These are phyloP conservation scores for Metopolophium dirhodum DNA, from an alignment of 1,140 invertebrate genomes.

Conservation along the genomic window DNA sequence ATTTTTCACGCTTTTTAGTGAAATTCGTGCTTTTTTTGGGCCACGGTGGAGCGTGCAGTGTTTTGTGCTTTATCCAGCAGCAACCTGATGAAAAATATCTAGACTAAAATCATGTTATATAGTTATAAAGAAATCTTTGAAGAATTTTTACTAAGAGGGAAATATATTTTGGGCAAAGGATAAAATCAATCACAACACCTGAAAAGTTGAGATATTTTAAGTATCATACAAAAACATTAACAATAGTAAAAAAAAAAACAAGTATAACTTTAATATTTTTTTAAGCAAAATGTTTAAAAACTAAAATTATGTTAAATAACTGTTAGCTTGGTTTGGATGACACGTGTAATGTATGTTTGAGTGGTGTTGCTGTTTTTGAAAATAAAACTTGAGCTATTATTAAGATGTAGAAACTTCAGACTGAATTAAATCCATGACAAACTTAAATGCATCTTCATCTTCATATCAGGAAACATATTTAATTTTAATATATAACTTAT, in stretches of 20 bases:
- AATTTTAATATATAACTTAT: neutral
- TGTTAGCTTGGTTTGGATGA: neutral
- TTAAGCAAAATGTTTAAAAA: neutral
- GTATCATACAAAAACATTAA: neutral
- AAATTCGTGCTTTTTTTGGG: conserved; percentile 55
- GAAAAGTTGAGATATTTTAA: conserved; percentile 45
- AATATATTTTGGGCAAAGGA: conserved; percentile 16
- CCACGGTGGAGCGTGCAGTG: conserved; percentile 50
- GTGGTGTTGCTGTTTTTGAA: neutral
- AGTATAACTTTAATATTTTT: neutral
- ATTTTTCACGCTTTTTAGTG: conserved; percentile 34
- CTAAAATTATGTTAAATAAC: neutral
- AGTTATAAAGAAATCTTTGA: conserved; percentile 53
- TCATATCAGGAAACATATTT: neutral
- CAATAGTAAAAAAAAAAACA: neutral
- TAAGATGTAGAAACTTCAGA: conserved; percentile 36
- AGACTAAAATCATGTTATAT: conserved; percentile 54
- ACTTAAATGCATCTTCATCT: neutral
- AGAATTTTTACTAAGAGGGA: conserved; percentile 45
- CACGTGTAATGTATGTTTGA: neutral
- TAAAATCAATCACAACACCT: conserved; percentile 51
- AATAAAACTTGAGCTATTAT: neutral
- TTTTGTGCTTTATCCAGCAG: conserved; percentile 53
- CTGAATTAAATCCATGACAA: neutral
- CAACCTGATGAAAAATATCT: conserved; percentile 55